These are phyloP conservation scores for Pipistrellus pipistrellus DNA, from an alignment of 2,797 vertebrate species.

Conservation along the genomic window DNA sequence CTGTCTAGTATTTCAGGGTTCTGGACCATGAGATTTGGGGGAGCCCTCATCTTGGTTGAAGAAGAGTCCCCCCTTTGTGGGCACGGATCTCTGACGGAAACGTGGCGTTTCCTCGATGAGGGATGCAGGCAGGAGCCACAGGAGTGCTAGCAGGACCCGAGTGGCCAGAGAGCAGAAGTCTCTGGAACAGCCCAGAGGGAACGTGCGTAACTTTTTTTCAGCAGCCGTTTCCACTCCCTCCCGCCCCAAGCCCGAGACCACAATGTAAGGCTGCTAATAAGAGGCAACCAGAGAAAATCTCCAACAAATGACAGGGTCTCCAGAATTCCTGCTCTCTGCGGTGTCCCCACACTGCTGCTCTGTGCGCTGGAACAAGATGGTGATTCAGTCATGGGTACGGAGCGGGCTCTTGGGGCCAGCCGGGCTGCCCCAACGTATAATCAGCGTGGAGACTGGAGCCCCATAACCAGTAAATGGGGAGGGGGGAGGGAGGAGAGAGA, in stretches of 20 bases:
- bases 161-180: neutral
- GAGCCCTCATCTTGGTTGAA: neutral
- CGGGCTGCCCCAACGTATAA: neutral
- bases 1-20: too few species aligned
- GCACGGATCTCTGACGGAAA: neutral
- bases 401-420: neutral
- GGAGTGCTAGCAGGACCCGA: neutral
- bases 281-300: conserved; percentile 31
- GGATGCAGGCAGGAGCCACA: neutral
- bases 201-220: neutral
- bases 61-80: neutral
- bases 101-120: neutral
- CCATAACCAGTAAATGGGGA: neutral
- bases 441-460: neutral
- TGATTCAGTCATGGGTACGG: neutral
- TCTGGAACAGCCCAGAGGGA: neutral
- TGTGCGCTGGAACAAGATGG: conserved; percentile 30
- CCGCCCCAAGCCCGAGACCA: neutral
- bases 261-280: neutral
- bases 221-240: neutral
- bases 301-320: conserved; percentile 58
- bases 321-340: neutral
- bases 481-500: neutral
- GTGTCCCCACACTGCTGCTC: neutral
- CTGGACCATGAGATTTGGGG: neutral